These are phyloP conservation scores for Leptinotarsa lineolata DNA, from an alignment of 1,140 invertebrate genomes.

Conservation along the genomic window DNA sequence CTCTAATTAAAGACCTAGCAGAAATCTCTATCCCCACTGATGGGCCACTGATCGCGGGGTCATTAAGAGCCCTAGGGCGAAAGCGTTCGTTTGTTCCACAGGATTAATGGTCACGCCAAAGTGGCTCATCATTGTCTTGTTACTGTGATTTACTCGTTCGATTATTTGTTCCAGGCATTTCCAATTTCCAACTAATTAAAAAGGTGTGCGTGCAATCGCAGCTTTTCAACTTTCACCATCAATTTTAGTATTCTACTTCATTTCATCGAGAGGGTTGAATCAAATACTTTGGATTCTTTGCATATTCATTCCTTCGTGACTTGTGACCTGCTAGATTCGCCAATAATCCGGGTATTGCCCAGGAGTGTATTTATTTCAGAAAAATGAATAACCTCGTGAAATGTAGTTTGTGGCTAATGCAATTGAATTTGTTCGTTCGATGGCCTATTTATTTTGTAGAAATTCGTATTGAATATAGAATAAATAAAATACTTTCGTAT, in stretches of 20 bases:
- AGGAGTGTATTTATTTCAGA: too few species aligned
- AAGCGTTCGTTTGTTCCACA: constrained; percentile 8
- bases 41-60: constrained; percentile 7
- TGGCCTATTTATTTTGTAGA: too few species aligned
- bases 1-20: not conserved
- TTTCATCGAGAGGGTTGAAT: not conserved
- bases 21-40: constrained; percentile 5
- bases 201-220: constrained; percentile 15
- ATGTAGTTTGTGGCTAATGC: too few species aligned
- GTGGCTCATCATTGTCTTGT: constrained; percentile 42
- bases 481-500: too few species aligned
- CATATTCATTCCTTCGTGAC: too few species aligned
- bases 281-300: too few species aligned
- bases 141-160: constrained; percentile 42
- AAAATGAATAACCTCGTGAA: too few species aligned
- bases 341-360: too few species aligned
- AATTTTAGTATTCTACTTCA: constrained; percentile 18
- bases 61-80: not conserved
- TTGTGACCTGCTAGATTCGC: too few species aligned
- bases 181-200: constrained; percentile 33
- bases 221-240: constrained; percentile 11
- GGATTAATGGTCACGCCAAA: constrained; percentile 43
- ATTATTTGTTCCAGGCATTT: constrained; percentile 37
- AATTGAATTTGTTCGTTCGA: too few species aligned
- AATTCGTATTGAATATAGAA: too few species aligned